phyloP scores from a whole-genome alignment of 2,113 vertebrate genomes.

The Anthoscopus minutus region DNA sequence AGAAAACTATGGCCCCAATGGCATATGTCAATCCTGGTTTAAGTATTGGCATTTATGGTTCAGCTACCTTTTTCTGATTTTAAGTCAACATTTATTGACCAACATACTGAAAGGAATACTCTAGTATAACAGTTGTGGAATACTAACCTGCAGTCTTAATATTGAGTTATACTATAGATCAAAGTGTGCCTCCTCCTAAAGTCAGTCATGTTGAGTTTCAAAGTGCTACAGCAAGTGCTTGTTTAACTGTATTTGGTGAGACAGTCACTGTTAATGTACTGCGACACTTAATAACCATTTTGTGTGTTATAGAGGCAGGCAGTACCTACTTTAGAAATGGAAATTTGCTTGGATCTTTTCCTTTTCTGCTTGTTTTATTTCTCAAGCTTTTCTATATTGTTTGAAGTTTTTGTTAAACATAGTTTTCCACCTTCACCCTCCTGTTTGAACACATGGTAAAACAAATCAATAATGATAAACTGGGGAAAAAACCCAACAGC shows the following conservation, averaged over 20 bases:
- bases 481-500: background rate
- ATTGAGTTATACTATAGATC: background rate
- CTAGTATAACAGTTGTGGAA: background rate
- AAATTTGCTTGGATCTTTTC: slow-evolving; percentile 33
- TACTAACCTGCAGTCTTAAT: background rate
- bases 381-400: background rate
- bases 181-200: background rate
- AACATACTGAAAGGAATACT: background rate
- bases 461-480: background rate
- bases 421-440: background rate
- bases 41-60: background rate
- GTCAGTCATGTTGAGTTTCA: background rate
- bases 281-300: slow-evolving; percentile 29
- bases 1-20: background rate
- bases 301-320: slow-evolving; percentile 17
- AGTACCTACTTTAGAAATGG: slow-evolving; percentile 2
- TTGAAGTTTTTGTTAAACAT: slow-evolving; percentile 5
- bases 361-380: slow-evolving; percentile 28
- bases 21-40: background rate
- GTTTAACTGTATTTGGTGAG: slow-evolving; percentile 29
- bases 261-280: slow-evolving; percentile 17
- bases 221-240: slow-evolving; percentile 1
- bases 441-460: background rate
- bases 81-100: background rate
- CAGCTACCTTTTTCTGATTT: background rate